Evolutionary conservation across 2,113 vertebrate species (phyloP).

Genomic region (Eleginops maclovinus): DNA sequence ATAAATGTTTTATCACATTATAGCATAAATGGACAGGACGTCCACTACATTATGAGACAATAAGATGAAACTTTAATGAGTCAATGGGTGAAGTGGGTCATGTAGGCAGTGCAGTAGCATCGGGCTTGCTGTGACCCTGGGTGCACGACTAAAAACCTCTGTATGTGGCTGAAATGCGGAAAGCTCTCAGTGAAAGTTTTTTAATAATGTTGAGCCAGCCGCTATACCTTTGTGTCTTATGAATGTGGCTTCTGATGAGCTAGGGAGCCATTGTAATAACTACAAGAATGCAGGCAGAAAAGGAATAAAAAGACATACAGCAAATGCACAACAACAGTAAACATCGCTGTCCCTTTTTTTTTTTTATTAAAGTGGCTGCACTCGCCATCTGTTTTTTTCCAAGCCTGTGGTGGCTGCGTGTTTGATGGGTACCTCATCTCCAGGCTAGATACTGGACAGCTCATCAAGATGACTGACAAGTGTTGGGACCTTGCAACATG

Average conservation of each 20-base stretch:
- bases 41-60: conserved; percentile 53
- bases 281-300: conserved; percentile 7
- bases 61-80: conserved; percentile 64
- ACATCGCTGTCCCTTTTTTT: conserved; percentile 45
- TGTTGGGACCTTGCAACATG: conserved; percentile 60
- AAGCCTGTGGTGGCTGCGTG: conserved; percentile 54
- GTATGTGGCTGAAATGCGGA: conserved; percentile 10
- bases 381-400: conserved; percentile 73
- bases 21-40: conserved; percentile 52
- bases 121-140: conserved; percentile 32
- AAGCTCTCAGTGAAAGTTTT: conserved; percentile 4
- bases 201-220: neutral
- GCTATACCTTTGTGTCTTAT: neutral
- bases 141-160: neutral
- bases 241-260: conserved; percentile 9
- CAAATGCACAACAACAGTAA: conserved; percentile 52
- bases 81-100: conserved; percentile 61
- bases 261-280: conserved; percentile 16
- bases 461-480: conserved; percentile 79
- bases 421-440: conserved; percentile 70
- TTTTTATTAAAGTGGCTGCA: conserved; percentile 53
- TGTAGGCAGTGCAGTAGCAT: conserved; percentile 30
- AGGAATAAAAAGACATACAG: conserved; percentile 12
- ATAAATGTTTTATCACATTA: conserved; percentile 70
- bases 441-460: conserved; percentile 69